Evolutionary conservation across 30 jellyfish, hydroid and myxozoan genomes (phyloP).

Genomic region (Sanderia malayensis): DNA sequence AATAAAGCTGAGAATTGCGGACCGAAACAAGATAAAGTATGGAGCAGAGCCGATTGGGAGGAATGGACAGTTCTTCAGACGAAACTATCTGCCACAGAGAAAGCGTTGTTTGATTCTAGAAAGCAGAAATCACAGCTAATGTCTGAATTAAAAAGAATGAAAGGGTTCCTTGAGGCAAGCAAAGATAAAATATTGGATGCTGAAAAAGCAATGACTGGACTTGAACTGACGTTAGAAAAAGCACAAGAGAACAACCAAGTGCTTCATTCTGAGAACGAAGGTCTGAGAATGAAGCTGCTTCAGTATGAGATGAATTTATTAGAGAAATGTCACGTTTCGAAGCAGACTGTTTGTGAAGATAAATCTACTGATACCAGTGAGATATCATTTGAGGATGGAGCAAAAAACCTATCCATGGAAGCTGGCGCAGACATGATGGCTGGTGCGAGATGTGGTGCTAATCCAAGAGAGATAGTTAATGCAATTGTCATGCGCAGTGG

Average conservation of each 20-base stretch:
- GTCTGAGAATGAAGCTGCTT: conserved; percentile 22
- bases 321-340: conserved; percentile 1
- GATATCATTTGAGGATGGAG: no score
- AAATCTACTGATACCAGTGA: not conserved
- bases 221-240: conserved; percentile 20
- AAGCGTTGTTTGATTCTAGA: conserved; percentile 58
- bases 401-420: no score
- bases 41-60: conserved; percentile 69
- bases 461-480: no score
- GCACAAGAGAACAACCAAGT: conserved; percentile 43
- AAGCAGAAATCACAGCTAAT: conserved; percentile 44
- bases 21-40: conserved; percentile 28
- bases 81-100: conserved; percentile 38
- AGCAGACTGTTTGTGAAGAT: not conserved
- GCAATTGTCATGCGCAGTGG: no score
- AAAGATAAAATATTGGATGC: conserved; percentile 42
- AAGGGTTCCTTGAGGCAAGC: conserved; percentile 30
- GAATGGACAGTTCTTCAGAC: conserved; percentile 61
- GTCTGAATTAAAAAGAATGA: conserved; percentile 44
- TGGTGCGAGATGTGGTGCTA: no score
- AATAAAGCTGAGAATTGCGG: conserved; percentile 18
- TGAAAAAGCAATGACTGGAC: conserved; percentile 30
- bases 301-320: conserved; percentile 34
- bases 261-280: conserved; percentile 47
- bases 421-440: no score